Conservation (phyloP, 2,113 vertebrate species). For the Nibea albiflora region DNA sequence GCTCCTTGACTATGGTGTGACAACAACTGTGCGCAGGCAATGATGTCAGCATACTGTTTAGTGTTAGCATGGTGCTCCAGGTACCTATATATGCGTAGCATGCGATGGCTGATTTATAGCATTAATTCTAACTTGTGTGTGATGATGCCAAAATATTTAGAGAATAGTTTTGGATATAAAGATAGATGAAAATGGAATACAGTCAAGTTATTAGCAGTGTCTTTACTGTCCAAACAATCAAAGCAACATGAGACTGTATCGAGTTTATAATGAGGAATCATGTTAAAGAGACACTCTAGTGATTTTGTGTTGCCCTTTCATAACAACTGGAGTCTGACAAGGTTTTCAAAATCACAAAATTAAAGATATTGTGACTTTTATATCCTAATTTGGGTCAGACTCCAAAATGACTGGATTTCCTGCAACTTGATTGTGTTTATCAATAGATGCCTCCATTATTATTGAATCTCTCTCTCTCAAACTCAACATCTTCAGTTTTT, state of each 20-base stretch:
- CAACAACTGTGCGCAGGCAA: background rate
- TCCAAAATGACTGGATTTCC: background rate
- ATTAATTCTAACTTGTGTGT: background rate
- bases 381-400: background rate
- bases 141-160: background rate
- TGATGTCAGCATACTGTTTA: slow-evolving; percentile 6
- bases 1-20: slow-evolving; percentile 1
- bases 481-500: background rate
- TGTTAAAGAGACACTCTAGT: background rate
- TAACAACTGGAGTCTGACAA: background rate
- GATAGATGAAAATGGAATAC: background rate
- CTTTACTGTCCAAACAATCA: background rate
- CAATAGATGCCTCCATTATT: background rate
- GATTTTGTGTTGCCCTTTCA: background rate
- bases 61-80: background rate
- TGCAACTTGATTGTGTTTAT: background rate
- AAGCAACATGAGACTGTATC: background rate
- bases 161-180: background rate
- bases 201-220: background rate
- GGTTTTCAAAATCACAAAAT: background rate
- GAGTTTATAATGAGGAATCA: too few relatives aligned
- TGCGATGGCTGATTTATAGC: background rate
- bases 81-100: background rate
- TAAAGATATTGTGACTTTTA: too few relatives aligned
- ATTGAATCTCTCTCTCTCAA: background rate